Evolutionary conservation across 2,113 vertebrate genomes (phyloP), one percentile per base, ranked within the genome.

Genomic region (Cyanoramphus novaezelandiae): DNA sequence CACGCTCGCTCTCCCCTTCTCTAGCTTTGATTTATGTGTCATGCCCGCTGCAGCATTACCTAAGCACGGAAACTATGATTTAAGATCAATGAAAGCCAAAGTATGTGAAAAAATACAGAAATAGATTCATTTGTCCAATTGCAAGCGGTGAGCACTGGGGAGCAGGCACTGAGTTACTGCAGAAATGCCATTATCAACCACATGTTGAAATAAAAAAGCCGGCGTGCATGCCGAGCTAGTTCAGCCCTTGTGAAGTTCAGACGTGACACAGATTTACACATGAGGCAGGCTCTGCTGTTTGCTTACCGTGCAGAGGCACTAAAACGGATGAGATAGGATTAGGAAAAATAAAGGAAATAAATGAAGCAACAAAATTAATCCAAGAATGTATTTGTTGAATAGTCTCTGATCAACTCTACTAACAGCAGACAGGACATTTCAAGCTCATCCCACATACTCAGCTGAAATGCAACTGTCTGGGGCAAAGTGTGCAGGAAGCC

Each of bases 1-100:
- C 60, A 81, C 14, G 29, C 88, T 93, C 8, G 13, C 68, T 92
- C 77, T 90, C 80, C 83, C 2, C 2, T n/a, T 71, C 65, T 44
- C 83, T 74, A 93, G 92, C 83, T 95, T 84, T 94, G 86, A 94
- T 91, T 96, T 92, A 91, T 95, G 83, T 92, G 74, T 92, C 74
- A 64, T 87, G 88, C 86, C 77, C 11, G 31, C 59, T 93, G 88
- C 90, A 92, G 83, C 74, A 82, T 84, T 94, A 96, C 83, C 91
- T 92, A 93, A 91, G 95, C 83, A 68, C 35, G 93, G 95, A 94
- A 94, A 94, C 91, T 89, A 91, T 89, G 93, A 93, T 95, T 95
- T 96, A 49, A 93, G 86, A 95, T 86, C 75, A 89, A 81, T 86
- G 81, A 96, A 93, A 88, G 72, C 76, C 82, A 68, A 95, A 96